Evolutionary conservation across 1,140 invertebrate species (phyloP).

Genomic region (Drosophila burlai): DNA sequence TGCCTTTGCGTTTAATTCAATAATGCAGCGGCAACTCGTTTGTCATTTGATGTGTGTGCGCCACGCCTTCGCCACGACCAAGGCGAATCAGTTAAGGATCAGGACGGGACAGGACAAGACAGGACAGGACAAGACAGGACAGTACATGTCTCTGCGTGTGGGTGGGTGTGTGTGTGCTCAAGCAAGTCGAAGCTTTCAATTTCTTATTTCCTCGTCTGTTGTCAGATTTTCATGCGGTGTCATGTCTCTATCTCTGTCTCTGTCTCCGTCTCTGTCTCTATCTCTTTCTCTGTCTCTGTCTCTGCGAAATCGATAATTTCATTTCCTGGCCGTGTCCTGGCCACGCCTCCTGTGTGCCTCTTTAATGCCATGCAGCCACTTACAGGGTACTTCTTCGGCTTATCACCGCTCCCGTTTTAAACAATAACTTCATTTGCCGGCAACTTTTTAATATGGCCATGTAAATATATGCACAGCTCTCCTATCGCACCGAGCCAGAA

Average conservation of each 20-base stretch:
- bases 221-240: slow-evolving; percentile 75
- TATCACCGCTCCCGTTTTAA: slow-evolving; percentile 16
- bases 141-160: not conserved
- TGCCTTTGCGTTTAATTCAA: slow-evolving; percentile 70
- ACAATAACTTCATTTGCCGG: slow-evolving; percentile 56
- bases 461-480: slow-evolving; percentile 28
- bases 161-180: slow-evolving; percentile 23
- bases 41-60: slow-evolving; percentile 53
- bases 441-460: slow-evolving; percentile 46
- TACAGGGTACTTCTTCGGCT: slow-evolving; percentile 3
- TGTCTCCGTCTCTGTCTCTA: not conserved
- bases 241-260: slow-evolving; percentile 46
- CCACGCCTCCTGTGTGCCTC: slow-evolving; percentile 15
- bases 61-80: slow-evolving; percentile 20
- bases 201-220: slow-evolving; percentile 63
- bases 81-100: slow-evolving; percentile 16
- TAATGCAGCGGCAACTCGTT: slow-evolving; percentile 71
- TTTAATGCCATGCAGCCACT: slow-evolving; percentile 32
- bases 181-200: slow-evolving; percentile 66
- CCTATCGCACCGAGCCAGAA: slow-evolving; percentile 14
- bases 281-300: too few species aligned
- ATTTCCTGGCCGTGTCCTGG: slow-evolving; percentile 32
- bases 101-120: not conserved
- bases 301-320: slow-evolving; percentile 61
- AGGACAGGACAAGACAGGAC: not conserved